Evolutionary conservation across 2,888 invertebrate species (phyloP).

Genomic region (Caenorhabditis japonica): DNA sequence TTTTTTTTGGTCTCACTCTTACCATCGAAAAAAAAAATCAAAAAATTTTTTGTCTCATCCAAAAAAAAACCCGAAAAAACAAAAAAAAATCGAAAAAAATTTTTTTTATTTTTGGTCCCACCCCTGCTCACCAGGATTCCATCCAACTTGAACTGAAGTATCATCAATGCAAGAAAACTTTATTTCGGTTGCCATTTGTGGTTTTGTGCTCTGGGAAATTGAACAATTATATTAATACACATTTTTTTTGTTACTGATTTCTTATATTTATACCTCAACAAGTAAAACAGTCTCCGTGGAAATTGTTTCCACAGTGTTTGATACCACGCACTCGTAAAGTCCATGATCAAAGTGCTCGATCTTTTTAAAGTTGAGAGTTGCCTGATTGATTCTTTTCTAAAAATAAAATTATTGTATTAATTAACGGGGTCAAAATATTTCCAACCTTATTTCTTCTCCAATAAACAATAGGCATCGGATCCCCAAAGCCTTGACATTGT

Average conservation of each 20-base stretch:
- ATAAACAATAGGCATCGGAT: constrained; percentile 72
- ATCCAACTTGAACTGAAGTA: constrained; percentile 54
- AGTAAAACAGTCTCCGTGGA: constrained; percentile 54
- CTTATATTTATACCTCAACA: constrained; percentile 62
- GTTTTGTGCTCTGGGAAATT: constrained; percentile 61
- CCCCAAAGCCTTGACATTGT: constrained; percentile 72
- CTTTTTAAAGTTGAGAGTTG: constrained; percentile 54
- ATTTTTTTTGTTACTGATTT: background rate
- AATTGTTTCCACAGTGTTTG: constrained; percentile 67
- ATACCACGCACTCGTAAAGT: constrained; percentile 69
- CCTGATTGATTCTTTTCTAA: constrained; percentile 64
- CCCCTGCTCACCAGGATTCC: constrained; percentile 51
- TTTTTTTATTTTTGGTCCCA: background rate
- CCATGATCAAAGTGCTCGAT: constrained; percentile 69
- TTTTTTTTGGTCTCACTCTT: too few species aligned
- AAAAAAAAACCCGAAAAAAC: too few species aligned
- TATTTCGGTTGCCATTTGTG: constrained; percentile 59
- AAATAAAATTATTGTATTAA: constrained; percentile 20
- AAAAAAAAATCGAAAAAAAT: too few species aligned
- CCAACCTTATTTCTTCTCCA: constrained; percentile 70
- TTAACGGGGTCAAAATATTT: background rate
- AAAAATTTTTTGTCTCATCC: too few species aligned
- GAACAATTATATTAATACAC: background rate
- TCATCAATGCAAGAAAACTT: constrained; percentile 59
- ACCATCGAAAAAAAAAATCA: too few species aligned